Base-by-base conservation (phyloP, 2,113 vertebrate species). In the Coturnix japonica region DNA sequence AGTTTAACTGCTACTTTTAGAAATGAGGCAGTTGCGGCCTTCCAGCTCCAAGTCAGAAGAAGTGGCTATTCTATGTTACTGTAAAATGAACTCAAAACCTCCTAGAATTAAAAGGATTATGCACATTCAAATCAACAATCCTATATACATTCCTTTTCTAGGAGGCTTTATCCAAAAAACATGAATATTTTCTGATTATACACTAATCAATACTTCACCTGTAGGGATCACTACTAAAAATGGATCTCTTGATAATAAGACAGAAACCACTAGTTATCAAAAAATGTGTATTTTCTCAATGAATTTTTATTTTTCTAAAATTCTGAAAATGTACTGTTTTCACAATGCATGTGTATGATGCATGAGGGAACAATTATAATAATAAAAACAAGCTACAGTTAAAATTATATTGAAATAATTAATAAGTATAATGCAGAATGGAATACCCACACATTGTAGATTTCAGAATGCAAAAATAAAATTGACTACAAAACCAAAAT, bases 391-490 rank as follows among this genome's bases (percentile, higher is more conserved):
- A 41, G 13, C 18, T 65, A 51, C 28, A 20, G 46, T 66, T 67
- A 46, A 93, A 93, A 73, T 53, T 57, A 46, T 46, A 70, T 60
- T 89, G 67, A 79, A 95, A 94, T 88, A 79, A 4, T 73, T n/a
- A 89, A 44, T 51, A 89, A 79, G 87, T 87, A 41, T 57, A 65
- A 92, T 30, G 41, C 63, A 46, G 59, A 39, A 11, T 73, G 41
- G 56, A 87, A 95, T 56, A 85, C 74, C 71, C 49, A 95, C 76
- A 83, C 35, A 59, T 10, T 84, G 49, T 71, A 94, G 75, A 89
- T 87, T 70, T 81, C 63, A 79, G 67, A 84, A 87, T 18, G 66
- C 44, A 39, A 43, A 81, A 70, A 71, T 64, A 85, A 89, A 94
- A 92, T 17, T 82, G 39, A 73, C 81, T 73, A 61, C 49, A 90